Evolutionary conservation across 1,140 invertebrate genomes (phyloP), one percentile per base, ranked within the genome.

Genomic region (Pinna nobilis): DNA sequence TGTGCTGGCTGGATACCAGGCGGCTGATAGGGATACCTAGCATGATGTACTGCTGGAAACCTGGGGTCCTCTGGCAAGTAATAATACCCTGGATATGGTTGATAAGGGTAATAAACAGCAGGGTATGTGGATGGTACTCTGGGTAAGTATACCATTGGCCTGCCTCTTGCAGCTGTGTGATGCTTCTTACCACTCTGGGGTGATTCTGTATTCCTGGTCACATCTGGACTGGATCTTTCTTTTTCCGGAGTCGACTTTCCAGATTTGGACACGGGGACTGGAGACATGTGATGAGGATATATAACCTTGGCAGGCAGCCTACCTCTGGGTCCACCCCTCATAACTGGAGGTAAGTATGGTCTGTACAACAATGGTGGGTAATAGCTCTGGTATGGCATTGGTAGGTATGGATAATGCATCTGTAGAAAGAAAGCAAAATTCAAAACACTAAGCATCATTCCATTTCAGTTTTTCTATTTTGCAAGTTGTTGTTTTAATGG

Each of bases 361-460:
- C 75, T 65, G 50, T 75, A 76, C 65, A 77, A 61, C 6, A 76
- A 41, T 35, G 55, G 59, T 25, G 53, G 57, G 28, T 72, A 66
- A 23, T 59, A 78, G 23, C 33, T 32, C 37, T 79, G 61, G 59
- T 78, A 79, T 7, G 76, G 77, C 39, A 82, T 51, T 37, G 61
- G 73, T 47, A 76, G 67, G 39, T 72, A 79, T 1, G 68, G 73
- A 28, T 51, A 61, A 37, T 53, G 71, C 78, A 80, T 77, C 81
- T 80, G 69, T 28, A 77, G 72, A 37, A 51, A 65, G 15, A 11
- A 44, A n/a, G n/a, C n/a, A n/a, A n/a, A n/a, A n/a, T n/a, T n/a
- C n/a, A n/a, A n/a, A n/a, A n/a, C n/a, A n/a, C n/a, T n/a, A n/a
- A n/a, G n/a, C n/a, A n/a, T n/a, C n/a, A n/a, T n/a, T n/a, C n/a